Conservation (phyloP, 1,140 invertebrate genomes). For the Listronotus oregonensis region DNA sequence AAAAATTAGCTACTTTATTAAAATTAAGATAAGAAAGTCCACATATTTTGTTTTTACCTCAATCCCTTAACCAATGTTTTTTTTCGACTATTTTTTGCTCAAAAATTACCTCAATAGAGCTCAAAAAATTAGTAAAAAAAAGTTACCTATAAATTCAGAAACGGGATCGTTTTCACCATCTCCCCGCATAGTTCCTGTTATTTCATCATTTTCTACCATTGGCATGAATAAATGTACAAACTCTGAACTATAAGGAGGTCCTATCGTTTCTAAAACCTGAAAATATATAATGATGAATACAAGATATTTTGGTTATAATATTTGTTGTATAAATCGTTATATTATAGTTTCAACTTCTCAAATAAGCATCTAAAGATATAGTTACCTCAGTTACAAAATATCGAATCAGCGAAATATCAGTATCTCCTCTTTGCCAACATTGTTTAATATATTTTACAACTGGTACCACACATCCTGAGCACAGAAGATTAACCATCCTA, state of each 20-base stretch:
- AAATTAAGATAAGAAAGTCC: too few species aligned
- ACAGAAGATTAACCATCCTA: slow-evolving; percentile 95
- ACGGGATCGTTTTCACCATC: slow-evolving; percentile 92
- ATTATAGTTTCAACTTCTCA: too few species aligned
- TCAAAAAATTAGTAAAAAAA: too few species aligned
- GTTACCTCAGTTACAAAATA: slow-evolving; percentile 95
- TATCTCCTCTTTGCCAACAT: slow-evolving; percentile 92
- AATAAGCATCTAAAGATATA: not conserved
- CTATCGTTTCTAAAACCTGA: slow-evolving; percentile 93
- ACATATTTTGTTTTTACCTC: too few species aligned
- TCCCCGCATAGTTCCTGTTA: slow-evolving; percentile 89
- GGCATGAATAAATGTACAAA: slow-evolving; percentile 95
- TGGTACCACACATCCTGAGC: slow-evolving; percentile 91
- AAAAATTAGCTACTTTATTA: too few species aligned
- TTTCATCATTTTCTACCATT: slow-evolving; percentile 97
- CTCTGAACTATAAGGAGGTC: slow-evolving; percentile 92
- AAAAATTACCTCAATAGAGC: too few species aligned
- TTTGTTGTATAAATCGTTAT: too few species aligned
- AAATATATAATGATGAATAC: too few species aligned
- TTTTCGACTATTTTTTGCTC: too few species aligned
- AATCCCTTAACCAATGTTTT: too few species aligned
- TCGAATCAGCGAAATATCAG: slow-evolving; percentile 94
- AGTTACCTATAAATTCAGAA: slow-evolving; percentile 89
- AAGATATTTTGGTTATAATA: too few species aligned
- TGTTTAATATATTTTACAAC: slow-evolving; percentile 94